These are phyloP conservation scores for Hedya salicella DNA, from an alignment of 2,888 invertebrate genomes.

Conservation along the genomic window DNA sequence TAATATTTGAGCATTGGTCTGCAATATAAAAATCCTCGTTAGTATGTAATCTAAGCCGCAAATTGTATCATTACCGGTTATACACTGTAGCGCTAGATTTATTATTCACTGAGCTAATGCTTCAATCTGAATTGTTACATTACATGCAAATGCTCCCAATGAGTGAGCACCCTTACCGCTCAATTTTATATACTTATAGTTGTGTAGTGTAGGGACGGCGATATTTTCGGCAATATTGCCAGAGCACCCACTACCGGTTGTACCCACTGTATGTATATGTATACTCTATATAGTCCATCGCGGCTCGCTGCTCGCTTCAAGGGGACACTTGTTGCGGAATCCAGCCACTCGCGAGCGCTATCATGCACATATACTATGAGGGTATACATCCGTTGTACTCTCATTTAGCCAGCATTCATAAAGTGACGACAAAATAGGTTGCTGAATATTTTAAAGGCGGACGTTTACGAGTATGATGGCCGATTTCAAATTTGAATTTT, in stretches of 20 bases:
- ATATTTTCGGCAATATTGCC: conserved; percentile 27
- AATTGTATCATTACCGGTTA: too few species aligned
- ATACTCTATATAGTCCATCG: conserved; percentile 19
- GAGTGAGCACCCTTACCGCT: too few species aligned
- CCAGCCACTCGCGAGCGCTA: conserved; percentile 32
- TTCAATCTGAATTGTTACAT: too few species aligned
- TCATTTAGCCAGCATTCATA: conserved; percentile 40
- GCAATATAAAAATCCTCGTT: too few species aligned
- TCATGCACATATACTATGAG: not conserved
- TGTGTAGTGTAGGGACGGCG: not conserved
- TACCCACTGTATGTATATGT: too few species aligned
- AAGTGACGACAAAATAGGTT: conserved; percentile 28
- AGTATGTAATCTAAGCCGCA: too few species aligned
- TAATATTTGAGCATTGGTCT: too few species aligned
- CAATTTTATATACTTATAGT: not conserved
- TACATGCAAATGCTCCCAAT: too few species aligned
- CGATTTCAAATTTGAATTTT: not conserved
- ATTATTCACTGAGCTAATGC: too few species aligned
- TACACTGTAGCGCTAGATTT: too few species aligned
- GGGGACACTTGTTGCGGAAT: conserved; percentile 41
- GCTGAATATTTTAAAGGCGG: conserved; percentile 12
- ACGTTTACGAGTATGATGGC: not conserved
- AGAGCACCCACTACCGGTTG: conserved; percentile 11
- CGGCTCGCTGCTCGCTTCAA: conserved; percentile 32
- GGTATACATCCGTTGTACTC: conserved; percentile 14